Conservation (phyloP, 2,113 vertebrate species). For the Cynocephalus volans region DNA sequence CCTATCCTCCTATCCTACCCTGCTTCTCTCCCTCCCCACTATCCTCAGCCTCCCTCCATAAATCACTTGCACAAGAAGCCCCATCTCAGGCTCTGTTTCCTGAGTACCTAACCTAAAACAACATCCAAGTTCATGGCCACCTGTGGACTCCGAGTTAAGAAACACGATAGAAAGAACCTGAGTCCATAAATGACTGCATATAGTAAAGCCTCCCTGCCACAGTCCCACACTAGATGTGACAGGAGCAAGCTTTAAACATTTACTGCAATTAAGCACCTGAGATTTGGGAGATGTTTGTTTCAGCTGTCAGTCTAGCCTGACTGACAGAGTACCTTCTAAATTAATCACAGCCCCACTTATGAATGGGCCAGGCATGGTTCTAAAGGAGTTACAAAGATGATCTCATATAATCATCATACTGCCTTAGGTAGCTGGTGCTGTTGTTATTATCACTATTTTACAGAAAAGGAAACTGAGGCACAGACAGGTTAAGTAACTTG, state of each 20-base stretch:
- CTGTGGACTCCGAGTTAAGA: background rate
- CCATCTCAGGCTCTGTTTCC: background rate
- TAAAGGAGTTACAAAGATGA: background rate
- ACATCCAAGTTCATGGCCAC: background rate
- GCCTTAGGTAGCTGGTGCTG: background rate
- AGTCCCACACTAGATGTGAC: background rate
- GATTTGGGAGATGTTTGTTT: background rate
- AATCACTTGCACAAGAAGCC: background rate
- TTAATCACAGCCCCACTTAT: background rate
- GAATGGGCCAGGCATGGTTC: background rate
- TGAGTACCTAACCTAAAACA: background rate
- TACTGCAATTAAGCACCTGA: background rate
- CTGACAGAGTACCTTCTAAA: background rate
- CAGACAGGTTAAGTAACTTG: background rate
- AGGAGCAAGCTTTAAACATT: background rate
- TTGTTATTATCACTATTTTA: background rate
- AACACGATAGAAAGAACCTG: background rate
- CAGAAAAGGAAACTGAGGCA: slow-evolving; percentile 3
- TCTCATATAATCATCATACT: background rate
- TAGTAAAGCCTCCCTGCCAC: background rate
- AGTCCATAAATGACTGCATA: background rate
- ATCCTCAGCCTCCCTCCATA: background rate
- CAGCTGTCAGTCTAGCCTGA: background rate
- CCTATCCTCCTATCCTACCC: accelerated
- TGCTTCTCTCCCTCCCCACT: background rate